These are phyloP conservation scores for Magallana gigas DNA, from an alignment of 1,140 invertebrate genomes.

Conservation along the genomic window DNA sequence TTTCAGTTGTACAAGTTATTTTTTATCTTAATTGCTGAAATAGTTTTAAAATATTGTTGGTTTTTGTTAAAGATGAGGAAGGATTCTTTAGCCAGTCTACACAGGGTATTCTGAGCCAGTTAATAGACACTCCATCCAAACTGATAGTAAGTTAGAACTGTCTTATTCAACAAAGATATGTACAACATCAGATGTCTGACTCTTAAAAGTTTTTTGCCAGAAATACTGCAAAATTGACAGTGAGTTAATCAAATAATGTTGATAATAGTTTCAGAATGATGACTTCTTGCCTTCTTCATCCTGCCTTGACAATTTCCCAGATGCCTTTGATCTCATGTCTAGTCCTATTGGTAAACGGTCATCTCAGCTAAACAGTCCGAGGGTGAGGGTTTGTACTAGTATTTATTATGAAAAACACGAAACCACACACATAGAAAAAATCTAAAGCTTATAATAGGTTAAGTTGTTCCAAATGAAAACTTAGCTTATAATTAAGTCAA, in stretches of 20 bases:
- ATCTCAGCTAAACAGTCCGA: slow-evolving; percentile 44
- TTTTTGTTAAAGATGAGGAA: not conserved
- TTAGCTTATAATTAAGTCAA: too few relatives aligned
- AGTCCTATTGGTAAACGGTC: slow-evolving; percentile 52
- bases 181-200: too few relatives aligned
- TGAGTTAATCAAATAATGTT: not conserved
- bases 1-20: too few relatives aligned
- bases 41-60: too few relatives aligned
- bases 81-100: slow-evolving; percentile 16
- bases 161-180: too few relatives aligned
- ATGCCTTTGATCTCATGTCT: slow-evolving; percentile 58
- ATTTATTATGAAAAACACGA: not conserved
- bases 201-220: too few relatives aligned
- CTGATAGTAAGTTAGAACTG: not conserved
- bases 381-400: slow-evolving; percentile 10
- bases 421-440: not conserved
- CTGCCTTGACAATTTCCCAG: slow-evolving; percentile 56
- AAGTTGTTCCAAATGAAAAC: too few relatives aligned
- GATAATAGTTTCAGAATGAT: slow-evolving; percentile 52
- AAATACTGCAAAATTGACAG: too few relatives aligned
- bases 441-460: not conserved
- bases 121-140: slow-evolving; percentile 15
- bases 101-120: slow-evolving; percentile 8
- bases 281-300: slow-evolving; percentile 59
- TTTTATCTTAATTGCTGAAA: too few relatives aligned